Conservation (phyloP, 2,888 invertebrate genomes). For the Himalopsyche japonica region DNA sequence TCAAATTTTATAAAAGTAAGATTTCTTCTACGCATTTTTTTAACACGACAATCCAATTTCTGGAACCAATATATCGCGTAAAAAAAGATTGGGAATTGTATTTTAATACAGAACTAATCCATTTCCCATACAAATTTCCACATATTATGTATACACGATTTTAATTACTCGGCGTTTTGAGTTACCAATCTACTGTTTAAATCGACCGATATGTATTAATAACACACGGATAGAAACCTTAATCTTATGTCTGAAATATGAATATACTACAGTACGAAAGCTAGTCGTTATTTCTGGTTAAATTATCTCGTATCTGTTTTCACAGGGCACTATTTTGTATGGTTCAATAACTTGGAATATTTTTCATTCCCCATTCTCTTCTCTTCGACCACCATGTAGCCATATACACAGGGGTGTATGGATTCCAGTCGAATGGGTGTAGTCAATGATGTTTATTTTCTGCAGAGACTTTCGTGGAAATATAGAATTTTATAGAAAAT, state of each 20-base stretch:
- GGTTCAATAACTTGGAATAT: not conserved
- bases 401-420: not conserved
- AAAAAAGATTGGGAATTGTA: no score
- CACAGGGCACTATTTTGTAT: not conserved
- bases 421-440: not conserved
- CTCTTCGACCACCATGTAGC: not conserved
- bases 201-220: no score
- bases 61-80: no score
- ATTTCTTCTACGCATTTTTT: no score
- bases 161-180: no score
- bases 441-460: not conserved
- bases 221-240: not conserved
- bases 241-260: not conserved
- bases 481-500: not conserved
- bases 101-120: no score
- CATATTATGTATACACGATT: no score
- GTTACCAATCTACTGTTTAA: no score
- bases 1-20: no score
- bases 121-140: no score
- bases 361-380: not conserved
- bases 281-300: not conserved
- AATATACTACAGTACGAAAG: not conserved
- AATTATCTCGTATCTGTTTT: conserved; percentile 1
- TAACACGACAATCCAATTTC: no score
- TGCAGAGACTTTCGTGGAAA: not conserved